A percentile compares a stretch with the other conserved stretches of the same genome.
phyloP scores from a whole-genome alignment of 2,888 invertebrate species.

The Portevinia maculata region DNA sequence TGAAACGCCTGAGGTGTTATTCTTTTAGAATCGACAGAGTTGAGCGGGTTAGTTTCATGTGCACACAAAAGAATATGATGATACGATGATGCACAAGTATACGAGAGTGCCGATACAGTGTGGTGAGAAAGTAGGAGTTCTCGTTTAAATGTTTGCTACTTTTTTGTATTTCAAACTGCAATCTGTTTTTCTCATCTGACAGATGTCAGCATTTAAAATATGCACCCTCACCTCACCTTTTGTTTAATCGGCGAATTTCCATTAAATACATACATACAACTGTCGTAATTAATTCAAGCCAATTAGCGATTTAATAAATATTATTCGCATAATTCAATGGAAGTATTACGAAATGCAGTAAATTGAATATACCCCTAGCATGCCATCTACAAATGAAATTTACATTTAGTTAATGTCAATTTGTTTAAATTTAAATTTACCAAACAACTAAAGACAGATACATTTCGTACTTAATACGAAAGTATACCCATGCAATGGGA shows the following conservation, averaged over 20 bases:
- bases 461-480: no score
- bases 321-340: conserved; percentile 1
- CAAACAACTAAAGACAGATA: no score
- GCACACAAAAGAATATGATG: conserved; percentile 12
- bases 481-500: no score
- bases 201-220: background rate
- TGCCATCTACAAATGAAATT: background rate
- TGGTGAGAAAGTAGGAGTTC: background rate
- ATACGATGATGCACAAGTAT: background rate
- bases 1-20: conserved; percentile 59
- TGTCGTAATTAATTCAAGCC: conserved; percentile 1
- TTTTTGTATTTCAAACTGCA: background rate
- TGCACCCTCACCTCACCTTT: background rate
- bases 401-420: conserved; percentile 13
- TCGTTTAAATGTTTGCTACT: no score
- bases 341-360: background rate
- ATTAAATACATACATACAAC: background rate
- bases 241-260: background rate
- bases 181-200: background rate
- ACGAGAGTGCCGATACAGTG: background rate
- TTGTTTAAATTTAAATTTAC: background rate
- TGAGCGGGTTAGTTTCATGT: background rate
- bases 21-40: conserved; percentile 14
- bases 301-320: conserved; percentile 1
- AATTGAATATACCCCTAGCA: background rate